These are phyloP conservation scores for Sebastes trivittatus DNA, from an alignment of 2,797 vertebrate genomes.

Conservation along the genomic window DNA sequence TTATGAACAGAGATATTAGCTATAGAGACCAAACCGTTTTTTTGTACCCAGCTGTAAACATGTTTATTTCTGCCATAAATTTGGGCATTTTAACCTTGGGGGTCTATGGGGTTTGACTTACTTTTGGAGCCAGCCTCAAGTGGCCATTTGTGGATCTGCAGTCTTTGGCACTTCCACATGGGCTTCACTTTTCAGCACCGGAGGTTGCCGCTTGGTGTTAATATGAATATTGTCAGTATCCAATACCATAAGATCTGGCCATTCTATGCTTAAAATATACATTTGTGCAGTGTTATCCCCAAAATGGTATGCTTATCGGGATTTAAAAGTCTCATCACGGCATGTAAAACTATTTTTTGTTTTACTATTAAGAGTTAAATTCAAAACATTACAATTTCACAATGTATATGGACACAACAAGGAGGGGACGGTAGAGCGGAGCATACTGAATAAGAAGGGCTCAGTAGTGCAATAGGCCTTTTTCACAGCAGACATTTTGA, in stretches of 20 bases:
- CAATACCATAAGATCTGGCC: background rate
- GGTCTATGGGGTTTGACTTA: no score
- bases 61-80: accelerated
- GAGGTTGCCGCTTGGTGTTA: no score
- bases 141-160: no score
- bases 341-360: background rate
- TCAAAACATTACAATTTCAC: no score
- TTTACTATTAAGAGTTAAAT: background rate
- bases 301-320: background rate
- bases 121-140: no score
- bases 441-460: background rate
- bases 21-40: no score
- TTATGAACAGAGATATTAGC: no score
- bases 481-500: background rate
- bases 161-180: no score
- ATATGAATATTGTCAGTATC: background rate
- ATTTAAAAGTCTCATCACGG: background rate
- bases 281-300: accelerated
- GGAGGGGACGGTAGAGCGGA: background rate
- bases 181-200: no score
- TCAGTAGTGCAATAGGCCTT: background rate
- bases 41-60: no score
- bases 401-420: background rate
- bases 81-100: no score
- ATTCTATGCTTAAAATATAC: background rate